Conservation (phyloP, 2,113 vertebrate genomes). For the Motacilla tschutschensis region DNA sequence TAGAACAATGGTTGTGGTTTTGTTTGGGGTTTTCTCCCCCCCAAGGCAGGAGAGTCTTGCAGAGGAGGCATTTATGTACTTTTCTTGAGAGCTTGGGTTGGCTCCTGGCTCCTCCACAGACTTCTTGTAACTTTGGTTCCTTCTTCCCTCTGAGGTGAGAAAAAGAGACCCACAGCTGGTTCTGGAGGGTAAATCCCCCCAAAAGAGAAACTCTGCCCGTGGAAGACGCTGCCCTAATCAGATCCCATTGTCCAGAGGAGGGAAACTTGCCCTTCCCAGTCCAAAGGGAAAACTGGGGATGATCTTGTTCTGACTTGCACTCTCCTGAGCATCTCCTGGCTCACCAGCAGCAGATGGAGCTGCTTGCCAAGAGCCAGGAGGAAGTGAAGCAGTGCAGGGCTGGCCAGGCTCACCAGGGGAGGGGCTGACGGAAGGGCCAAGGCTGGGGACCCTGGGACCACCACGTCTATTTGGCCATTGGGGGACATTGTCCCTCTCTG, state of each 20-base stretch:
- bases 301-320: rapidly evolving
- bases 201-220: not conserved
- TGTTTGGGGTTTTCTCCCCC: rapidly evolving
- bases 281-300: not conserved
- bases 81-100: not conserved
- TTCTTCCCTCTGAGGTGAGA: not conserved
- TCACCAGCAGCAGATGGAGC: not conserved
- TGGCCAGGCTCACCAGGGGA: not conserved
- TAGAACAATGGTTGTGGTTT: not conserved
- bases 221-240: not conserved
- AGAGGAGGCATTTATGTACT: not conserved
- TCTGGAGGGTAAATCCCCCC: not conserved
- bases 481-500: too few relatives aligned
- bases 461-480: rapidly evolving
- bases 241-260: not conserved
- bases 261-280: not conserved
- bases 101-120: not conserved
- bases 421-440: not conserved
- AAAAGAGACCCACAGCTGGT: not conserved
- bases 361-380: not conserved
- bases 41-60: not conserved
- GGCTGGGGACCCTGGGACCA: not conserved
- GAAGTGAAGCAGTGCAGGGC: rapidly evolving
- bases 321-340: not conserved
- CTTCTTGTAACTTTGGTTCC: not conserved